phyloP scores from a whole-genome alignment of 2,888 invertebrate species.

The Habroteleia sp. region DNA sequence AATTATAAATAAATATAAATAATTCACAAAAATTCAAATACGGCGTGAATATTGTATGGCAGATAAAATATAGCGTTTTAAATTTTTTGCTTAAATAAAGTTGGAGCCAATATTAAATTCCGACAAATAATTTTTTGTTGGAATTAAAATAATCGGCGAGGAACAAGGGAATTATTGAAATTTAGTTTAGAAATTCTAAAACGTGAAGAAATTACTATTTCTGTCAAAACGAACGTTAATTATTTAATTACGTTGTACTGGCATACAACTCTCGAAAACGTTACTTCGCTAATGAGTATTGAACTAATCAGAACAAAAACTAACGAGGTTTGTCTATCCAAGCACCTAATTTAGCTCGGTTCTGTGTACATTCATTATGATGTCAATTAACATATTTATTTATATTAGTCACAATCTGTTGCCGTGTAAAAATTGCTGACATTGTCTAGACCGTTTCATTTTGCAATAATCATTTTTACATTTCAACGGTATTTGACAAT shows the following conservation, averaged over 20 bases:
- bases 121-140: too few relatives aligned
- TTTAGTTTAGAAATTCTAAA: too few relatives aligned
- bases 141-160: not conserved
- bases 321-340: slow-evolving; percentile 39
- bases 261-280: slow-evolving; percentile 18
- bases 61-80: too few relatives aligned
- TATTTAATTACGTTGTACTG: slow-evolving; percentile 21
- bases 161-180: not conserved
- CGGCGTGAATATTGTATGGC: too few relatives aligned
- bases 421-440: not conserved
- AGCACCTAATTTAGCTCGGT: slow-evolving; percentile 11
- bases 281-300: slow-evolving; percentile 42
- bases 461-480: too few relatives aligned
- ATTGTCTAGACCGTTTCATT: slow-evolving; percentile 13
- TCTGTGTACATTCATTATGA: slow-evolving; percentile 20
- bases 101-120: too few relatives aligned
- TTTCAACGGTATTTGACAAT: too few relatives aligned
- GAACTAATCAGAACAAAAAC: slow-evolving; percentile 43
- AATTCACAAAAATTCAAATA: too few relatives aligned
- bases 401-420: slow-evolving; percentile 7
- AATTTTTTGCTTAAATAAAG: too few relatives aligned
- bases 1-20: too few relatives aligned
- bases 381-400: slow-evolving; percentile 37
- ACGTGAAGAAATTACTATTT: not conserved
- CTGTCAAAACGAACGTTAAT: slow-evolving; percentile 31